phyloP scores from a whole-genome alignment of 2,113 vertebrate species.

The Hippolais icterina region DNA sequence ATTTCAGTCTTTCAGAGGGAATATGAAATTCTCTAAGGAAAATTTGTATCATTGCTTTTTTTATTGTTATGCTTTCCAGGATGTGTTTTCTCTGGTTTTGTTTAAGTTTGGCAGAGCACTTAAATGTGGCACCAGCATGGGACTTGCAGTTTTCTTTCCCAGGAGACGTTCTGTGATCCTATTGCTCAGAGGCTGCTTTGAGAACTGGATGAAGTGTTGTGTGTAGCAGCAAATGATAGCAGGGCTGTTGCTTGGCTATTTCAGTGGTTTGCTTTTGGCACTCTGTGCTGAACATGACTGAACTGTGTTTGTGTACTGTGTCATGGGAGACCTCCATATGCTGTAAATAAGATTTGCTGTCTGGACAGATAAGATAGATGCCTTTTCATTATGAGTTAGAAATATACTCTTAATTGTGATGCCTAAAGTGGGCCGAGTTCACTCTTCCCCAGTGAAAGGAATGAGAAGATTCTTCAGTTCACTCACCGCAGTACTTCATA shows the following conservation, averaged over 20 bases:
- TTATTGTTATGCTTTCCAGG: neutral
- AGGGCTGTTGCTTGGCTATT: neutral
- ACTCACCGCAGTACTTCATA: neutral
- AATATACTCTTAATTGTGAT: neutral
- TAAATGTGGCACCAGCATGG: neutral
- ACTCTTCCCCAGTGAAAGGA: neutral
- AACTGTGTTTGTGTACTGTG: neutral
- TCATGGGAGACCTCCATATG: neutral
- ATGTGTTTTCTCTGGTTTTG: neutral
- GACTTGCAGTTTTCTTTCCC: neutral
- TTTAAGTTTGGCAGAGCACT: neutral
- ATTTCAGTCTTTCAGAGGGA: neutral
- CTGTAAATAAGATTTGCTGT: neutral
- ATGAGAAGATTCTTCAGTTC: neutral
- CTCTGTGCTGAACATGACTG: neutral
- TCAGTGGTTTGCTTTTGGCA: neutral
- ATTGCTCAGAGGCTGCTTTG: neutral
- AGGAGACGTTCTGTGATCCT: neutral
- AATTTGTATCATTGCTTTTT: neutral
- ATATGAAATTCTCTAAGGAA: neutral
- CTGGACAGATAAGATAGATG: neutral
- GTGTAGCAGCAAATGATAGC: neutral
- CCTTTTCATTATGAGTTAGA: neutral
- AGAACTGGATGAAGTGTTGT: neutral
- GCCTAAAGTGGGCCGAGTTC: slow-evolving; percentile 45